These are phyloP conservation scores for Camponotus pennsylvanicus DNA, from an alignment of 1,140 invertebrate genomes.

Conservation along the genomic window DNA sequence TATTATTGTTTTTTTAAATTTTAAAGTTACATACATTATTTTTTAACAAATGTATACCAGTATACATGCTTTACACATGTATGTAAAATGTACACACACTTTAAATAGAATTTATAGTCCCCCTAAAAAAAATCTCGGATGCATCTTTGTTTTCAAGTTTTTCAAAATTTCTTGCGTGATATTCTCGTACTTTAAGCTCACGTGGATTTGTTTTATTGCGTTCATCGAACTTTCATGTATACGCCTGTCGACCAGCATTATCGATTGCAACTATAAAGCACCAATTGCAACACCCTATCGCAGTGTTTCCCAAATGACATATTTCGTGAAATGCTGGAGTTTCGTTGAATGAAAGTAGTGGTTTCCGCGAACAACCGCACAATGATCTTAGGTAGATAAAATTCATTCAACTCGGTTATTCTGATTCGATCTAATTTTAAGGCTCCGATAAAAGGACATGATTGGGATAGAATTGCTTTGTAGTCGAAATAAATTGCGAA, in stretches of 20 bases:
- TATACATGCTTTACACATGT: no score
- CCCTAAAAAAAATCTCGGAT: no score
- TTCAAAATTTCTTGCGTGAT: neutral
- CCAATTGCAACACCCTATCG: neutral
- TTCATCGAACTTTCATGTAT: slow-evolving; percentile 19
- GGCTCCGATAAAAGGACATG: neutral
- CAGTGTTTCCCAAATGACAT: neutral
- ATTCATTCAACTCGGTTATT: neutral
- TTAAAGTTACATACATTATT: no score
- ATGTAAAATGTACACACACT: no score
- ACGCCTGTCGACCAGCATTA: neutral
- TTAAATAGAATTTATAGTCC: no score
- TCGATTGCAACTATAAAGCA: neutral
- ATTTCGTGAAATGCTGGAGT: neutral
- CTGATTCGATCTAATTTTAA: neutral
- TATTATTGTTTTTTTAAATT: no score
- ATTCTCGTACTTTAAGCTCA: neutral
- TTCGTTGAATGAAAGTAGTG: neutral
- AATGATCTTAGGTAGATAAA: neutral
- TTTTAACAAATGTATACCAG: no score
- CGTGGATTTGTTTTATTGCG: neutral
- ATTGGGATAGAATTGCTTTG: neutral
- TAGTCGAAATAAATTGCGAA: slow-evolving; percentile 7
- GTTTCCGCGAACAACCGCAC: neutral
- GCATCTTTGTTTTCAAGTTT: neutral